phyloP scores from a whole-genome alignment of 2,888 invertebrate genomes.

The Drosophila paranaensis region DNA sequence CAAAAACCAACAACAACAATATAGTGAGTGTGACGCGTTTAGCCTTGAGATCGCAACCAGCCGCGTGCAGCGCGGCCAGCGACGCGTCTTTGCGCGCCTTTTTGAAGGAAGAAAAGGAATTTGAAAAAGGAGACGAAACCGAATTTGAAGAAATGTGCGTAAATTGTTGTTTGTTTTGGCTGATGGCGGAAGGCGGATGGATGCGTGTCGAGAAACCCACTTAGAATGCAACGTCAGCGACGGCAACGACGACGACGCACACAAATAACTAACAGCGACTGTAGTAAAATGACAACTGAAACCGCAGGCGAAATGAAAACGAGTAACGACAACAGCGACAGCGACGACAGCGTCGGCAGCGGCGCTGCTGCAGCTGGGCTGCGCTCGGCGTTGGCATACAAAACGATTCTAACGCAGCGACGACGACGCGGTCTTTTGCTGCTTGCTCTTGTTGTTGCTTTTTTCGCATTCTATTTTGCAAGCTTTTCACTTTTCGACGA shows the following conservation, averaged over 20 bases:
- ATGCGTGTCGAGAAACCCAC: conserved; percentile 49
- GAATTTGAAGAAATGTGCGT: conserved; percentile 11
- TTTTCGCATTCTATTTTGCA: conserved; percentile 52
- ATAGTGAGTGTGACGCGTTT: conserved; percentile 23
- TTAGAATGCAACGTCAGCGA: conserved; percentile 70
- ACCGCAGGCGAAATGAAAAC: conserved; percentile 76
- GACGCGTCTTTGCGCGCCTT: conserved; percentile 41
- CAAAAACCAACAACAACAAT: conserved; percentile 15
- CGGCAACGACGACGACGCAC: conserved; percentile 67
- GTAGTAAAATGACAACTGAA: conserved; percentile 80
- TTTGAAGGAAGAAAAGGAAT: conserved; percentile 23
- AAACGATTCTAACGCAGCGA: conserved; percentile 55
- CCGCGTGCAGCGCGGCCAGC: conserved; percentile 16
- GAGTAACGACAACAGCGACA: conserved; percentile 61
- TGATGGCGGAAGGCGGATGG: conserved; percentile 26
- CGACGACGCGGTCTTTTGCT: conserved; percentile 22
- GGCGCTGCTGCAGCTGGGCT: conserved; percentile 41
- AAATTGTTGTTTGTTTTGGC: conserved; percentile 36
- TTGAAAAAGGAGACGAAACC: neutral
- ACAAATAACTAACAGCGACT: conserved; percentile 78
- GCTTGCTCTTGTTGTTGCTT: neutral
- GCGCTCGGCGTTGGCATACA: conserved; percentile 48
- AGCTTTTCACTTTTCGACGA: conserved; percentile 70
- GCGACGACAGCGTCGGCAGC: conserved; percentile 27
- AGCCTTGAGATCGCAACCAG: conserved; percentile 57